phyloP scores from a whole-genome alignment of 2,113 vertebrate genomes.

The Panurus biarmicus region DNA sequence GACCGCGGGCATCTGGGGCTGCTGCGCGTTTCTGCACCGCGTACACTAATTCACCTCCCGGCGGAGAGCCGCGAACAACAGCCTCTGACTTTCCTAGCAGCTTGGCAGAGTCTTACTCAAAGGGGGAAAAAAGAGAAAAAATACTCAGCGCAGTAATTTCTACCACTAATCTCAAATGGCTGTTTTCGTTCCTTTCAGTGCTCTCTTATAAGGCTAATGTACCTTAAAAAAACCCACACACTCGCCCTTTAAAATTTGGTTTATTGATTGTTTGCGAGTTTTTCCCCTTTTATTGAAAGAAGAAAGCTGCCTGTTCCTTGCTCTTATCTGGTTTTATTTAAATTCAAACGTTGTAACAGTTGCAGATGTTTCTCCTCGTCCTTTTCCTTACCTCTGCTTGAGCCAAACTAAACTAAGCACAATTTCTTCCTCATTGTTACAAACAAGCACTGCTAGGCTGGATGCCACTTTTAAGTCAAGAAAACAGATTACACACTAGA shows the following conservation, averaged over 20 bases:
- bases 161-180: background rate
- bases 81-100: background rate
- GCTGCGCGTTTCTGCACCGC: background rate
- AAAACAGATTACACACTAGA: background rate
- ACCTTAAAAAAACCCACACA: background rate
- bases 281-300: background rate
- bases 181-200: background rate
- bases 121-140: accelerated
- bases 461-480: background rate
- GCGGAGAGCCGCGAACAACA: background rate
- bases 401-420: background rate
- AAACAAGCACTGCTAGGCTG: background rate
- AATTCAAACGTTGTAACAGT: background rate
- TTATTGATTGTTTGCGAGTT: background rate
- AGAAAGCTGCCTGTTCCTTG: background rate
- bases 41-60: background rate
- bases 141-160: background rate
- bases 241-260: background rate
- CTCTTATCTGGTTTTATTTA: background rate
- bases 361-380: background rate
- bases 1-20: background rate
- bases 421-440: background rate
- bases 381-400: background rate
- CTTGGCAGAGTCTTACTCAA: background rate
- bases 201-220: background rate